These are phyloP conservation scores for Barypeithes pellucidus DNA, from an alignment of 2,888 invertebrate genomes.

Conservation along the genomic window DNA sequence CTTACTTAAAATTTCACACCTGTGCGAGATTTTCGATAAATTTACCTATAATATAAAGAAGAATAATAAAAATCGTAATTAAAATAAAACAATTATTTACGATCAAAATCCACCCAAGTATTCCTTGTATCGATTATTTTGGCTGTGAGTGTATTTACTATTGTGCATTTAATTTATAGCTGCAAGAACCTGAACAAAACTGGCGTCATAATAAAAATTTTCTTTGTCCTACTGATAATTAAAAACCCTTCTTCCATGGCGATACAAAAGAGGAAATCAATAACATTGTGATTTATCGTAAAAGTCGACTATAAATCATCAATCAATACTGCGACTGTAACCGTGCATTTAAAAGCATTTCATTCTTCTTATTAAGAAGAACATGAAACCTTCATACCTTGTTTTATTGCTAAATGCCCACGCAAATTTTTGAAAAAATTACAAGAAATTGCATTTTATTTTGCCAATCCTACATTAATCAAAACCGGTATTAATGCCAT, in stretches of 20 bases:
- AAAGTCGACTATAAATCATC: slow-evolving; percentile 5
- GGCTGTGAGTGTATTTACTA: too few species aligned
- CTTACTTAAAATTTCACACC: too few species aligned
- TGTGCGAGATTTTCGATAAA: too few species aligned
- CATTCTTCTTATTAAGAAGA: slow-evolving; percentile 2
- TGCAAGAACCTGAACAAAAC: too few species aligned
- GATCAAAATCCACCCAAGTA: too few species aligned
- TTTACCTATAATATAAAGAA: too few species aligned
- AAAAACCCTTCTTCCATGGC: neutral
- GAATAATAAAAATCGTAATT: too few species aligned
- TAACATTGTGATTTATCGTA: slow-evolving; percentile 6
- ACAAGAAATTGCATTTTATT: slow-evolving; percentile 27
- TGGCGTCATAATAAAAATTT: too few species aligned
- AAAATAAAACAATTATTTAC: too few species aligned
- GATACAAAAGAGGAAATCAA: slow-evolving; percentile 5
- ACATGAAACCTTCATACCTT: neutral
- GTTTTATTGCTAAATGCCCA: slow-evolving; percentile 27
- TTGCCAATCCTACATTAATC: slow-evolving; percentile 39
- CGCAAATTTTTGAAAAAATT: slow-evolving; percentile 18
- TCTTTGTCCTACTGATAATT: too few species aligned
- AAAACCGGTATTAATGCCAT: slow-evolving; percentile 34
- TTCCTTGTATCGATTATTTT: too few species aligned
- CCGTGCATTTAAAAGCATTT: slow-evolving; percentile 2
- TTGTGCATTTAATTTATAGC: too few species aligned
- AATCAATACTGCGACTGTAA: neutral